A percentile compares a stretch with the other conserved stretches of the same genome.
Conservation (phyloP, 2,797 vertebrate genomes). For the Melanotaenia pygmaea region DNA sequence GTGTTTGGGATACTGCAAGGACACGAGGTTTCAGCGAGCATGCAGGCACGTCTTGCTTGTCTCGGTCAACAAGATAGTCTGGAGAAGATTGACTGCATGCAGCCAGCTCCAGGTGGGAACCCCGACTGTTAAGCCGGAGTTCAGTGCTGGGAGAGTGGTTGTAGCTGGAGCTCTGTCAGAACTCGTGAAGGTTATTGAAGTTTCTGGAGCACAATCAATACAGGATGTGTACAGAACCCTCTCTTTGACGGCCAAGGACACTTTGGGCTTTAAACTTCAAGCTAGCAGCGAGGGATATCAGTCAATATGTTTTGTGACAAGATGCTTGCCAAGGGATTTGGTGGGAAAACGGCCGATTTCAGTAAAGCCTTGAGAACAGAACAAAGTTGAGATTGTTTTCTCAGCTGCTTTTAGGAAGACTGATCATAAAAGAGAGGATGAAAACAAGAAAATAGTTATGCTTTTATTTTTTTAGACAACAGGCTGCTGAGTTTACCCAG, state of each 20-base stretch:
- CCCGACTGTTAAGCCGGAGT: conserved; percentile 55
- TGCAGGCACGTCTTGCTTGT: conserved; percentile 29
- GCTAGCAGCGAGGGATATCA: conserved; percentile 57
- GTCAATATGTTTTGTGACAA: conserved; percentile 75
- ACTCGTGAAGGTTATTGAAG: conserved; percentile 76
- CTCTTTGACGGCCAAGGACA: conserved; percentile 69
- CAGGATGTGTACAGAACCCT: conserved; percentile 56
- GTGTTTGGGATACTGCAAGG: conserved; percentile 43
- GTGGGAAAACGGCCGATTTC: conserved; percentile 59
- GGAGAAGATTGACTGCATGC: conserved; percentile 64
- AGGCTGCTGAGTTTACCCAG: conserved; percentile 41
- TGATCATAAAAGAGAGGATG: conserved; percentile 30
- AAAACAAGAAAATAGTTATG: conserved; percentile 52
- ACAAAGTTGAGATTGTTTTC: conserved; percentile 52
- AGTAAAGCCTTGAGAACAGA: conserved; percentile 53
- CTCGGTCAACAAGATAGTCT: conserved; percentile 61
- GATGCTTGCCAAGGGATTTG: conserved; percentile 63
- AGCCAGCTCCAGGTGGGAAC: conserved; percentile 58
- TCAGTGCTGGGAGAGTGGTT: conserved; percentile 49
- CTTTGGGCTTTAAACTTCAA: conserved; percentile 65
- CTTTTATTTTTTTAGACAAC: conserved; percentile 65
- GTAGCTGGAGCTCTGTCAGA: conserved; percentile 65
- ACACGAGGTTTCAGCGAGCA: conserved; percentile 40
- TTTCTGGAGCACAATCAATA: conserved; percentile 75
- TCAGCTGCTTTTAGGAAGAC: conserved; percentile 37